phyloP scores from a whole-genome alignment of 2,888 invertebrate genomes.

The Dendrolimus pini region DNA sequence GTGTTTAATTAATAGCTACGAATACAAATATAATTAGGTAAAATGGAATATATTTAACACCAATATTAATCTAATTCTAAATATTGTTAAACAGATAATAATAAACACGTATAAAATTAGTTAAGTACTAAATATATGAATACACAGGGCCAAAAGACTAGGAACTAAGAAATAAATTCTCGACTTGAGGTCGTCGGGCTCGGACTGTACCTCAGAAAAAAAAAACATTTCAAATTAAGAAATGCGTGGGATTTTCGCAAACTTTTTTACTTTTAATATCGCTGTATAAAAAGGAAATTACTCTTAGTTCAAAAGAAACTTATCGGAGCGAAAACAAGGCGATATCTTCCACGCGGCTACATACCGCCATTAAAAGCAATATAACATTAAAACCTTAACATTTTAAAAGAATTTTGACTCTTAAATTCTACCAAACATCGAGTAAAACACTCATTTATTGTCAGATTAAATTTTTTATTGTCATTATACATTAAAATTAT shows the following conservation, averaged over 20 bases:
- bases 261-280: neutral
- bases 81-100: too few relatives aligned
- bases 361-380: slow-evolving; percentile 18
- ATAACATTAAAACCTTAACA: slow-evolving; percentile 24
- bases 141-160: too few relatives aligned
- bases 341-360: slow-evolving; percentile 17
- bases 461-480: slow-evolving; percentile 46
- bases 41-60: too few relatives aligned
- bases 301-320: slow-evolving; percentile 1
- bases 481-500: slow-evolving; percentile 39
- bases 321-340: slow-evolving; percentile 27
- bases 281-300: slow-evolving; percentile 4
- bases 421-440: slow-evolving; percentile 43
- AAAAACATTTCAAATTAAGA: neutral
- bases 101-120: too few relatives aligned
- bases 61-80: too few relatives aligned
- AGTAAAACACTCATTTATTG: slow-evolving; percentile 50
- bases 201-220: neutral
- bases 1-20: too few relatives aligned
- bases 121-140: too few relatives aligned
- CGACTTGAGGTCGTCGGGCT: neutral
- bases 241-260: neutral
- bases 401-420: slow-evolving; percentile 22
- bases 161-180: too few relatives aligned
- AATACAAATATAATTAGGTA: too few relatives aligned